Conservation (phyloP, 2,797 vertebrate species). For the Protosalanx chinensis region DNA sequence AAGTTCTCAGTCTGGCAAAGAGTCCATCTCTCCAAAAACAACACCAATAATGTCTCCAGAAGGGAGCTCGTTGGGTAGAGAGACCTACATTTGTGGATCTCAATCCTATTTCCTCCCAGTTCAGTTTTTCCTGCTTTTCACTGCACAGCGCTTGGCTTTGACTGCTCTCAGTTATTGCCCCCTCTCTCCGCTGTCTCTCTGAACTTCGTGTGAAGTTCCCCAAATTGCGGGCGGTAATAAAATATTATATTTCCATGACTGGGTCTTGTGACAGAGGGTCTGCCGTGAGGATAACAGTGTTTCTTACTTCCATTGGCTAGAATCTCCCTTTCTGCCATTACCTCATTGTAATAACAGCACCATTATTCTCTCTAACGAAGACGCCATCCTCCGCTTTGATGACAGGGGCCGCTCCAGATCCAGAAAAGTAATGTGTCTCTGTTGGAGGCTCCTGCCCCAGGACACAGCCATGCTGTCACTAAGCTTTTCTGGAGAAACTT, state of each 20-base stretch:
- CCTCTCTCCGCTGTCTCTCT: slow-evolving; percentile 17
- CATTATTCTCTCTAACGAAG: slow-evolving; percentile 55
- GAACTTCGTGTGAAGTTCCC: slow-evolving; percentile 28
- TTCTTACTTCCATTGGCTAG: slow-evolving; percentile 30
- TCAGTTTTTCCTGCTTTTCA: slow-evolving; percentile 23
- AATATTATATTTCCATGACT: slow-evolving; percentile 49
- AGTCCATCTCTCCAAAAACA: slow-evolving; percentile 20
- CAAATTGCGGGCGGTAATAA: slow-evolving; percentile 30
- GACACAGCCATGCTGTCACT: slow-evolving; percentile 41
- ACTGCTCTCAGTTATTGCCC: slow-evolving; percentile 14
- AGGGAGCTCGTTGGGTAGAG: slow-evolving; percentile 22
- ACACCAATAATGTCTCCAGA: slow-evolving; percentile 22
- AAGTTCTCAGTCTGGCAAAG: neutral
- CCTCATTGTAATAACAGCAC: slow-evolving; percentile 64
- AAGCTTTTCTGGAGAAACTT: slow-evolving; percentile 49
- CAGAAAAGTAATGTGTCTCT: slow-evolving; percentile 13
- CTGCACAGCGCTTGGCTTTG: slow-evolving; percentile 25
- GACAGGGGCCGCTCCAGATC: slow-evolving; percentile 45
- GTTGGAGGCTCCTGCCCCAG: slow-evolving; percentile 41
- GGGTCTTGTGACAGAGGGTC: slow-evolving; percentile 6
- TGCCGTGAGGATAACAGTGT: neutral
- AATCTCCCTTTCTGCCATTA: slow-evolving; percentile 47
- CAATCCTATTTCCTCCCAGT: slow-evolving; percentile 23
- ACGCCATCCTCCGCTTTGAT: slow-evolving; percentile 53
- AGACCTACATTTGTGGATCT: slow-evolving; percentile 25